Evolutionary conservation across 2,113 vertebrate species (phyloP), one percentile per base, ranked within the genome.

Genomic region (Pipa parva): DNA sequence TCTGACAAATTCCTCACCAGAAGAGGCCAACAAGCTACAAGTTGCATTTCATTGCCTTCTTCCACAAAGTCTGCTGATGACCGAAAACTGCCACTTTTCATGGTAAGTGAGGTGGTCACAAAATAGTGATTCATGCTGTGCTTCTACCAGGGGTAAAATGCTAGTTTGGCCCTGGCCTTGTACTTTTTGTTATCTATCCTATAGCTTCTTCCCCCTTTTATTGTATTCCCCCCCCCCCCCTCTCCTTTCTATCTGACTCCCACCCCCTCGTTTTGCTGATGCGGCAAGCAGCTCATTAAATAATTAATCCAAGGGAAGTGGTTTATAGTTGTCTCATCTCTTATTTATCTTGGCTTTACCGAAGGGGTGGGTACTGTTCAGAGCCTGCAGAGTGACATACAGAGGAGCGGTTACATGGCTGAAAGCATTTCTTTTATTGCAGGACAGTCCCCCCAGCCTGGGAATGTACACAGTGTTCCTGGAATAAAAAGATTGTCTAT

Each of bases 241-340:
- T 46, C 24, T 28, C 12, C 50, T 39, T 49, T 50, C 22, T 50
- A 25, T 67, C 36, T 56, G 25, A 42, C 45, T 37, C 12, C 45
- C 20, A 3, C 29, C 42, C 18, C 31, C 28, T 31, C 2, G 9
- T 66, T 58, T 59, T 37, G 58, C 58, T 62, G 33, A 55, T 60
- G 22, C 26, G 12, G 0, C 29, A 22, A n/a, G 20, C 51, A 52
- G 24, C 46, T 69, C 22, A 42, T 60, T 69, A 60, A 69, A 69
- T 69, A 52, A 69, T 69, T 69, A 51, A 69, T 69, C 65, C 8
- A n/a, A 60, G 46, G 37, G 42, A 69, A 42, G 65, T 60, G 56
- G 45, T 59, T 29, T 50, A 51, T 58, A 59, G 56, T 56, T 22
- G 8, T 50, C 65, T 52, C 56, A 69, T 69, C 22, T 52, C 37